Percentiles rank a stretch among this genome's conserved stretches.
phyloP scores from a whole-genome alignment of 1,140 invertebrate species.

The Calliopsis andreniformis region DNA sequence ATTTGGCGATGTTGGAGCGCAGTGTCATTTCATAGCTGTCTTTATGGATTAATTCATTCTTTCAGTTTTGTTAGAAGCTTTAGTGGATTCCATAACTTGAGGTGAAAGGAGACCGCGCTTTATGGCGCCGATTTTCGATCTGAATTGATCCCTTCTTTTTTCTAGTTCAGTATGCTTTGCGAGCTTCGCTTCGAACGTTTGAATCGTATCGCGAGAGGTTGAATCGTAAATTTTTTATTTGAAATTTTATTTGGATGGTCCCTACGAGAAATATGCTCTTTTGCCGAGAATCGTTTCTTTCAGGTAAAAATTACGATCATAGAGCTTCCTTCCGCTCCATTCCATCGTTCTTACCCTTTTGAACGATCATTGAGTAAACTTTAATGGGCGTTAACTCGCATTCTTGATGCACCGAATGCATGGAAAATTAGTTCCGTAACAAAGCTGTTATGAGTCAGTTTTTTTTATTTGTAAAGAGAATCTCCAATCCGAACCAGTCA shows the following conservation, averaged over 20 bases:
- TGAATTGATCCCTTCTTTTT: neutral
- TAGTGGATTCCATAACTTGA: neutral
- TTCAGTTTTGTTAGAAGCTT: neutral
- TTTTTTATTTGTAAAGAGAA: constrained; percentile 6
- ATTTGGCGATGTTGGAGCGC: neutral
- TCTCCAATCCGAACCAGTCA: neutral
- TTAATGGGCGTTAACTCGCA: neutral
- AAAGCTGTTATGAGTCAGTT: no score
- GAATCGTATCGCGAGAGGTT: constrained; percentile 4
- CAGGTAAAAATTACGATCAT: neutral
- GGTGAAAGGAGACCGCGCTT: neutral
- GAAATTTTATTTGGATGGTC: constrained; percentile 17
- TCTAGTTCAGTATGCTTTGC: no score
- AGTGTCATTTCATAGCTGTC: neutral
- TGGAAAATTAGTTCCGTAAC: no score
- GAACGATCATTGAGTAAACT: neutral
- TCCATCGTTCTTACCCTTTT: no score
- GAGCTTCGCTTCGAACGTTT: neutral
- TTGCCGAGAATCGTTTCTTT: constrained; percentile 11
- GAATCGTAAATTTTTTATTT: constrained; percentile 28
- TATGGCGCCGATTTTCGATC: neutral
- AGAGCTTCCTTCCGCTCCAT: neutral
- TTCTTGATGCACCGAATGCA: neutral
- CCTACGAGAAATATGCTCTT: constrained; percentile 19
- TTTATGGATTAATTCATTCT: constrained; percentile 8